These are phyloP conservation scores for Burhinus oedicnemus DNA, from an alignment of 2,113 vertebrate species.

Conservation along the genomic window DNA sequence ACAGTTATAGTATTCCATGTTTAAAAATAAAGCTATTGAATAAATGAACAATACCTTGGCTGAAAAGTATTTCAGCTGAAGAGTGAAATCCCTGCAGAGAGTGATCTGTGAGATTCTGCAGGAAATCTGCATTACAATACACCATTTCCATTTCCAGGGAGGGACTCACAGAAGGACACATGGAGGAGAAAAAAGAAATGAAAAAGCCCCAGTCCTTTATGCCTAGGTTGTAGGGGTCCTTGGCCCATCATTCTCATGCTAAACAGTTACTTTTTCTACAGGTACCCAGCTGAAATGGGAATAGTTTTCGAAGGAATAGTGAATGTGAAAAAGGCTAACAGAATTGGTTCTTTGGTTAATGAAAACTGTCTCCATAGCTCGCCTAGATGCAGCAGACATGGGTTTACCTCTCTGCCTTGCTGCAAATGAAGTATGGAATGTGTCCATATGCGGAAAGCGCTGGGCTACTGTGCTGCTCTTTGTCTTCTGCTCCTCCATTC, in stretches of 20 bases:
- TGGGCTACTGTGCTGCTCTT: background rate
- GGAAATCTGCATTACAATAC: slow-evolving; percentile 72
- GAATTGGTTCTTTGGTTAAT: slow-evolving; percentile 24
- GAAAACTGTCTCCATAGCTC: background rate
- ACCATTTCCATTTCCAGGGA: slow-evolving; percentile 68
- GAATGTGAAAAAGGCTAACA: slow-evolving; percentile 40
- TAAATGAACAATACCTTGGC: slow-evolving; percentile 67
- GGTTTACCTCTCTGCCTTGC: background rate
- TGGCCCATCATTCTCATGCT: slow-evolving; percentile 63
- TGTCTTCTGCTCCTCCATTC: background rate
- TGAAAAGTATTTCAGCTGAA: slow-evolving; percentile 65
- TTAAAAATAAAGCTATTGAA: slow-evolving; percentile 69
- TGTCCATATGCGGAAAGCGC: background rate
- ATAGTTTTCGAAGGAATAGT: slow-evolving; percentile 31
- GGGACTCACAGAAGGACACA: slow-evolving; percentile 63
- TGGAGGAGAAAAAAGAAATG: slow-evolving; percentile 58
- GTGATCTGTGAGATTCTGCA: slow-evolving; percentile 71
- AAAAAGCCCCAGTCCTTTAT: slow-evolving; percentile 52
- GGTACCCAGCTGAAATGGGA: slow-evolving; percentile 46
- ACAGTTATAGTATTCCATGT: slow-evolving; percentile 47
- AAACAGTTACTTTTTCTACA: slow-evolving; percentile 58
- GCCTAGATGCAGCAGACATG: background rate
- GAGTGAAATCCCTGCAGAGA: slow-evolving; percentile 72
- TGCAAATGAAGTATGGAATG: background rate
- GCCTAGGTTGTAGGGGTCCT: slow-evolving; percentile 59